Evolutionary conservation across 2,113 vertebrate species (phyloP), one percentile per base, ranked within the genome.

Genomic region (Irena cyanogastra): DNA sequence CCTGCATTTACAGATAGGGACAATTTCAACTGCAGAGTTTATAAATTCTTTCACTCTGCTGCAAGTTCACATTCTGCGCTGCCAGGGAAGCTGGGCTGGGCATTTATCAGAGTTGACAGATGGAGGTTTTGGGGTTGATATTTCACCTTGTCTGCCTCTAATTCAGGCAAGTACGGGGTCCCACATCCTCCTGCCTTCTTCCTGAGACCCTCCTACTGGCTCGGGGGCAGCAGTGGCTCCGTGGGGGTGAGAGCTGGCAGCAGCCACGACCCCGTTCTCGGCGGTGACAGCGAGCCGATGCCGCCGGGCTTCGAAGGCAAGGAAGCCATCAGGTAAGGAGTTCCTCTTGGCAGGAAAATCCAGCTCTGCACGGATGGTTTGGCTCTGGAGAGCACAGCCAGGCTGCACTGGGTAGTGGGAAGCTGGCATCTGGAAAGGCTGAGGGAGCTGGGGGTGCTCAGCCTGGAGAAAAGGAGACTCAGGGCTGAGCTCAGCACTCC

Each of bases 241-340:
- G 54, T 95, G 37, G 95, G 87, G 14, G 77, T 96, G 70, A 84
- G 83, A 68, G 97, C 93, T 20, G 97, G 97, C n/a, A 26, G 70
- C 19, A 98, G 96, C 26, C 97, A 95, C 3, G 41, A 95, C 20
- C 92, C 95, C 8, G 42, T 54, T 13, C 94, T 79, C 3, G 94
- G 95, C 28, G 97, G 98, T 5, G 97, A 94, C 4, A 63, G 96
- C 1, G 99, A 99, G 88, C 97, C 98, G 0, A 93, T 99, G 61
- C 98, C 99, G 5, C 95, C 96, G 0, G 98, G 98, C 94, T 99
- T 99, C 61, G 96, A 98, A 21, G 98, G 98, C 39, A 99, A 99
- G 94, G 99, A 99, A 69, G 98, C 98, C 44, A 99, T 99, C 83
- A 98, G 99, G 99, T 99, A 97, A 90, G 37, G 42, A 15, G 1